Evolutionary conservation across 2,888 invertebrate species (phyloP), one percentile per base, ranked within the genome.

Genomic region (Urechis unicinctus): DNA sequence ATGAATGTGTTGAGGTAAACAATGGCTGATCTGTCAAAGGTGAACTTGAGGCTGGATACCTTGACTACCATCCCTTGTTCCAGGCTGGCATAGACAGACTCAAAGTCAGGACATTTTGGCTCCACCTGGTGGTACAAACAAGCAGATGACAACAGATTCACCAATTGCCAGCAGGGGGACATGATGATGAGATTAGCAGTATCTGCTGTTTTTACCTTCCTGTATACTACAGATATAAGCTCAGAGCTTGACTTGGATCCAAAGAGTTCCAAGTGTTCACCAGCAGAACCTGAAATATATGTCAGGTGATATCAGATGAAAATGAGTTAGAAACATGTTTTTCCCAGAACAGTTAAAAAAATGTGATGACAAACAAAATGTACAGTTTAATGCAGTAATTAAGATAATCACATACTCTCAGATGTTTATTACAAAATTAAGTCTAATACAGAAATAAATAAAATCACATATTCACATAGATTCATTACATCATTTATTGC

Each of bases 101-200:
- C 85, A 78, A 89, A 90, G 74, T 91, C 90, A 0, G 89, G 89
- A 73, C 90, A 90, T 67, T 85, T 84, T 0, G 88, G 86, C 47
- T 85, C 83, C 0, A 89, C 88, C 57, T 57, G 28, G 6, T n/a
- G 47, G 30, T 42, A 43, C 1, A 51, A n/a, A 51, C 13, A 21
- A n/a, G 13, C n/a, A 31, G 30, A 4, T 2, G 31, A 49, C 28
- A 9, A 17, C 21, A 22, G 26, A 25, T 52, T 28, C 22, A 1
- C 2, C 1, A 29, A 4, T 24, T 25, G 13, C 1, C 9, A n/a
- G 3, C 9, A 22, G n/a, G n/a, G n/a, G n/a, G n/a, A n/a, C 43
- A 43, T 43, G 21, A n/a, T 21, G 43, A 4, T 3, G n/a, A 3
- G n/a, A n/a, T n/a, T n/a, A n/a, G n/a, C n/a, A n/a, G n/a, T n/a